These are phyloP conservation scores for Chroicocephalus ridibundus DNA, from an alignment of 2,113 vertebrate species.

Conservation along the genomic window DNA sequence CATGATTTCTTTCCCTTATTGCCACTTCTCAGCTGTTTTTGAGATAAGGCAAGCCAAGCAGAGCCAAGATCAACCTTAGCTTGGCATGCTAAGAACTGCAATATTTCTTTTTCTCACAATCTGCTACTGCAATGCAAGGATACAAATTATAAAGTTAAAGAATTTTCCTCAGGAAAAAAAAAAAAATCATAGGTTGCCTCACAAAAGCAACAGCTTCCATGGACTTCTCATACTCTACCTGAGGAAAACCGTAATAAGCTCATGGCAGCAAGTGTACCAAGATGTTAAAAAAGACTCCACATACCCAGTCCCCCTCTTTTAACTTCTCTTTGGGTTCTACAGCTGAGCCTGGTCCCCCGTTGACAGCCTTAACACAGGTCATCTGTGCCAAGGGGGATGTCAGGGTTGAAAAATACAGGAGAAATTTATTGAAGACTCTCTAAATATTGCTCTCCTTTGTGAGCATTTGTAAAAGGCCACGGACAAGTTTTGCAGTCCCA, in stretches of 20 bases:
- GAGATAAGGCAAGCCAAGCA: background rate
- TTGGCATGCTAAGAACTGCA: background rate
- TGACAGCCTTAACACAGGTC: background rate
- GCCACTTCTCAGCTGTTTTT: background rate
- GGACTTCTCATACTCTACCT: background rate
- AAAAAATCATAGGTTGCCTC: background rate
- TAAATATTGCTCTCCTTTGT: background rate
- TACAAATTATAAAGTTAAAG: background rate
- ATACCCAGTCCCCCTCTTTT: accelerated
- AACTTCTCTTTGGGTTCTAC: background rate
- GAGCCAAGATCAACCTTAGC: background rate
- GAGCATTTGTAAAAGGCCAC: background rate
- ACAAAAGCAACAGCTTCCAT: background rate
- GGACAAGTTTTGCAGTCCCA: background rate
- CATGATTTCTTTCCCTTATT: background rate
- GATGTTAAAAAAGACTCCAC: background rate
- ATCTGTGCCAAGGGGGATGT: background rate
- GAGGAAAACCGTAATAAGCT: background rate
- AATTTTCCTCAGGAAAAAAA: background rate
- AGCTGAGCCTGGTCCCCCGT: background rate
- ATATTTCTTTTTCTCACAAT: background rate
- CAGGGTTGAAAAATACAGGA: background rate
- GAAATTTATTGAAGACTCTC: background rate
- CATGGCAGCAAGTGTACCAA: background rate
- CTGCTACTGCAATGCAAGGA: background rate